Evolutionary conservation across 2,888 invertebrate species (phyloP).

Genomic region (Cantharis lateralis): DNA sequence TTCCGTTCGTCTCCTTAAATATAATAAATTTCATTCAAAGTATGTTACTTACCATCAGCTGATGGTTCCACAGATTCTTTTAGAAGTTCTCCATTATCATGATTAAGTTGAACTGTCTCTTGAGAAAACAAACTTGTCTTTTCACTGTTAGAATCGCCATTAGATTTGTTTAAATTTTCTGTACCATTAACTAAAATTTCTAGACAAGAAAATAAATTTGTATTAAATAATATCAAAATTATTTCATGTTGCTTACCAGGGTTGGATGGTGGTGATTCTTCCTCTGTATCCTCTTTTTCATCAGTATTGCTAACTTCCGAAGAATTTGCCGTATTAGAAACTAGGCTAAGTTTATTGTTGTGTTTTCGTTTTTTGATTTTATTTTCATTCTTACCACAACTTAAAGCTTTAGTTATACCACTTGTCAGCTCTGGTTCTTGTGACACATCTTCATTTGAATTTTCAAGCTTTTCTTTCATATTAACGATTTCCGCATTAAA

Average conservation of each 20-base stretch:
- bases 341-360: not conserved
- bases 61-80: not conserved
- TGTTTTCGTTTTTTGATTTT: not conserved
- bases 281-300: not conserved
- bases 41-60: not conserved
- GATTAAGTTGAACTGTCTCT: not conserved
- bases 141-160: not conserved
- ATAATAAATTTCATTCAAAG: not conserved
- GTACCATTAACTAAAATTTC: not conserved
- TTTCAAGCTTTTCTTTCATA: not conserved
- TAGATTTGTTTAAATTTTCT: not conserved
- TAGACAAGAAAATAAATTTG: not conserved
- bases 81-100: not conserved
- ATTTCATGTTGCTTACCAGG: not conserved
- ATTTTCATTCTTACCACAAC: not conserved
- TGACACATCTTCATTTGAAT: not conserved
- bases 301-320: not conserved
- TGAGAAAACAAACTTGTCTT: not conserved
- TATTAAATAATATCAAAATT: not conserved
- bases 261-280: not conserved
- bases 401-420: not conserved
- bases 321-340: not conserved
- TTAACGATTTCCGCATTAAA: not conserved
- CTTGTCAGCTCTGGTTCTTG: not conserved
- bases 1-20: too few relatives aligned